These are phyloP conservation scores for Brachyopa scutellaris DNA, from an alignment of 2,888 invertebrate genomes.

Conservation along the genomic window DNA sequence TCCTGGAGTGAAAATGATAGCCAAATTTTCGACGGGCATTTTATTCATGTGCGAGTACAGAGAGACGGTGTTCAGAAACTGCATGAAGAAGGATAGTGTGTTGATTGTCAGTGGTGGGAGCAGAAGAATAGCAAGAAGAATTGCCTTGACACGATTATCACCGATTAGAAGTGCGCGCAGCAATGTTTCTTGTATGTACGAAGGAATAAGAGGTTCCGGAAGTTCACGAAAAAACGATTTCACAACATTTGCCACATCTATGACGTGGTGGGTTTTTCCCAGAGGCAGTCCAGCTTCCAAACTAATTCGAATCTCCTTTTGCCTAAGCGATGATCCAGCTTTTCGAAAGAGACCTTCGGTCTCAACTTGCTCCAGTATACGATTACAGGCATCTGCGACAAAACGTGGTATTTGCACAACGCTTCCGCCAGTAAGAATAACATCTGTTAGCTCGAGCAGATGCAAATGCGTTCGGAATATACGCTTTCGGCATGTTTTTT, in stretches of 20 bases:
- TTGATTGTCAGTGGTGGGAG: slow-evolving; percentile 90
- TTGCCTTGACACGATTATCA: slow-evolving; percentile 83
- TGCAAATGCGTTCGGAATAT: slow-evolving; percentile 84
- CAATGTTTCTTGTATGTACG: slow-evolving; percentile 87
- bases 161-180: slow-evolving; percentile 86
- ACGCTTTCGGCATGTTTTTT: slow-evolving; percentile 76
- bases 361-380: slow-evolving; percentile 86
- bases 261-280: slow-evolving; percentile 88
- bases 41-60: slow-evolving; percentile 87
- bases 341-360: slow-evolving; percentile 94
- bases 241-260: slow-evolving; percentile 92
- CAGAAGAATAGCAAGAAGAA: slow-evolving; percentile 87
- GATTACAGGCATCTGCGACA: slow-evolving; percentile 87
- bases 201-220: slow-evolving; percentile 92
- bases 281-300: slow-evolving; percentile 88
- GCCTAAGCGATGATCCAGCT: slow-evolving; percentile 91
- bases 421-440: slow-evolving; percentile 86
- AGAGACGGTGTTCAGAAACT: slow-evolving; percentile 84
- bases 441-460: slow-evolving; percentile 83
- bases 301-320: slow-evolving; percentile 90
- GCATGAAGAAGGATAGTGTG: slow-evolving; percentile 91
- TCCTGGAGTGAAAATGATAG: slow-evolving; percentile 93
- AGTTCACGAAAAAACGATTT: slow-evolving; percentile 93
- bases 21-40: slow-evolving; percentile 92
- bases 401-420: slow-evolving; percentile 88